phyloP scores from a whole-genome alignment of 2,797 vertebrate genomes.

The Thamnophis elegans region DNA sequence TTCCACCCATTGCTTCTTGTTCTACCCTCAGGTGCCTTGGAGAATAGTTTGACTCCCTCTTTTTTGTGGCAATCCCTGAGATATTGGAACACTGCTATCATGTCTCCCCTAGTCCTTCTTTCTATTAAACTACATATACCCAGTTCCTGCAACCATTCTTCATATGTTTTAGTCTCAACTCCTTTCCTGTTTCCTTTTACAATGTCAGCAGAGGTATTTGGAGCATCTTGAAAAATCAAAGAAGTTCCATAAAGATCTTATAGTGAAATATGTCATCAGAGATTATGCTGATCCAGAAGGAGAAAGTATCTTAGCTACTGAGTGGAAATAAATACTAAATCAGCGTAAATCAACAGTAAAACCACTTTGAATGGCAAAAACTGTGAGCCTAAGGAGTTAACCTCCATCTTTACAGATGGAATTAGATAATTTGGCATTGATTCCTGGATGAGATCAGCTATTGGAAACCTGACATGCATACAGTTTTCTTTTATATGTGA shows the following conservation, averaged over 20 bases:
- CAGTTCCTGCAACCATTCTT: no score
- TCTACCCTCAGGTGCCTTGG: no score
- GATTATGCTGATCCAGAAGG: constrained; percentile 24
- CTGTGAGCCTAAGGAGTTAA: background rate
- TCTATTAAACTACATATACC: no score
- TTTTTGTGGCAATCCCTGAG: no score
- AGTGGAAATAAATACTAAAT: background rate
- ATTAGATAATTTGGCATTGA: constrained; percentile 27
- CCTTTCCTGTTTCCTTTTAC: constrained; percentile 34
- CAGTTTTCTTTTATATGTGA: constrained; percentile 33
- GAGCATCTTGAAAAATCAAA: constrained; percentile 21
- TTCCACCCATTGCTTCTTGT: no score
- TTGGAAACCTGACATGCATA: constrained; percentile 30
- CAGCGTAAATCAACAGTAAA: background rate
- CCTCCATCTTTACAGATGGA: constrained; percentile 2
- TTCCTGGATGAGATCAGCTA: constrained; percentile 29
- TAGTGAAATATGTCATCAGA: constrained; percentile 29
- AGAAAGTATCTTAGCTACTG: background rate
- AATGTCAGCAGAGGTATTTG: constrained; percentile 35
- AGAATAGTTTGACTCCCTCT: no score
- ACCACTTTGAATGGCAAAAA: background rate
- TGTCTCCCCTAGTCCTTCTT: no score
- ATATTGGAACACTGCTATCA: no score
- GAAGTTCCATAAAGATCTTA: constrained; percentile 15
- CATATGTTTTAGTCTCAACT: no score